These are phyloP conservation scores for Caenorhabditis sinica DNA, from an alignment of 2,888 invertebrate genomes.

Conservation along the genomic window DNA sequence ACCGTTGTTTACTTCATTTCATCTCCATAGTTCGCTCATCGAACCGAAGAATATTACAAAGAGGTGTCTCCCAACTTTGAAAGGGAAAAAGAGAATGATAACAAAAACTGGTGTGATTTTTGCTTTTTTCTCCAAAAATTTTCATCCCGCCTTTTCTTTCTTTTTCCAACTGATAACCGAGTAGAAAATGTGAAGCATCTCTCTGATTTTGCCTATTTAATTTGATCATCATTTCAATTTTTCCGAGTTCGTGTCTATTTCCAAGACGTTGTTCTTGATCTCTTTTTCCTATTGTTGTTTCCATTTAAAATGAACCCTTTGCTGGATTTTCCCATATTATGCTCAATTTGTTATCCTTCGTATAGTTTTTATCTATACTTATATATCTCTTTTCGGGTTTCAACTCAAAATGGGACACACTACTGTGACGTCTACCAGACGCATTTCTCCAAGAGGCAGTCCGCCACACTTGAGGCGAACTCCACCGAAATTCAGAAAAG, in stretches of 20 bases:
- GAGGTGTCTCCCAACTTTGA: not conserved
- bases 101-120: slow-evolving; percentile 48
- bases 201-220: slow-evolving; percentile 20
- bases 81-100: slow-evolving; percentile 1
- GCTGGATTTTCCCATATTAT: not conserved
- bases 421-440: slow-evolving; percentile 31
- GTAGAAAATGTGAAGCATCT: slow-evolving; percentile 37
- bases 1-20: slow-evolving; percentile 29
- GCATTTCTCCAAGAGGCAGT: slow-evolving; percentile 52
- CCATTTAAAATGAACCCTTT: slow-evolving; percentile 24
- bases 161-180: slow-evolving; percentile 36
- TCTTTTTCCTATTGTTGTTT: not conserved
- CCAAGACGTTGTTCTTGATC: not conserved
- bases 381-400: slow-evolving; percentile 43
- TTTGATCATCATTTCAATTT: slow-evolving; percentile 5
- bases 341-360: slow-evolving; percentile 3
- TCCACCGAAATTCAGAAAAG: slow-evolving; percentile 45
- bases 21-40: slow-evolving; percentile 30
- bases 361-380: slow-evolving; percentile 38
- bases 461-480: slow-evolving; percentile 56
- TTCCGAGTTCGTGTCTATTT: not conserved
- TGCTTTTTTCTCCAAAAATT: slow-evolving; percentile 29
- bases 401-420: slow-evolving; percentile 54
- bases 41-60: slow-evolving; percentile 11
- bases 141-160: not conserved